These are phyloP conservation scores for Sitta carolinensis DNA, from an alignment of 2,797 vertebrate species.

Conservation along the genomic window DNA sequence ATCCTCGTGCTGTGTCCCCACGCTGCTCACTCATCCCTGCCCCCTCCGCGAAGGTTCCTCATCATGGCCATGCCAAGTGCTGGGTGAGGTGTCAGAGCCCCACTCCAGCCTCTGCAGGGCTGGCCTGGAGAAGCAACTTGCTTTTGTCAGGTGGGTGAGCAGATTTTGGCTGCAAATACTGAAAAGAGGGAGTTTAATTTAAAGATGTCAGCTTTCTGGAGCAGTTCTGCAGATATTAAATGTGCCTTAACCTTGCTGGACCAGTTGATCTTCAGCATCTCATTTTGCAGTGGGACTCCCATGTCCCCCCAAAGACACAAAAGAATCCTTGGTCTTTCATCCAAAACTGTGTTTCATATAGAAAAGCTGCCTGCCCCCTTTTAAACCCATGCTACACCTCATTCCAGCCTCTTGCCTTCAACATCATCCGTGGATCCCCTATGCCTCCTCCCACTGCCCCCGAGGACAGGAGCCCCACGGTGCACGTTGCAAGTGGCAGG, in stretches of 20 bases:
- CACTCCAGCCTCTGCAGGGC: neutral
- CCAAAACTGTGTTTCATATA: neutral
- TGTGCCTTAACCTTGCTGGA: neutral
- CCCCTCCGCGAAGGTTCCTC: rapidly evolving
- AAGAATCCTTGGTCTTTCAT: neutral
- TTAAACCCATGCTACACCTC: neutral
- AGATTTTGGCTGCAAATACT: neutral
- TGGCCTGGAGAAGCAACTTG: neutral
- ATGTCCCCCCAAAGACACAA: rapidly evolving
- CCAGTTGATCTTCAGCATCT: neutral
- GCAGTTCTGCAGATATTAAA: neutral
- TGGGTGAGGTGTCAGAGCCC: neutral
- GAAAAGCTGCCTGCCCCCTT: neutral
- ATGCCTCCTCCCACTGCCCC: rapidly evolving
- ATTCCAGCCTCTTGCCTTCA: neutral
- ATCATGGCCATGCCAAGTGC: rapidly evolving
- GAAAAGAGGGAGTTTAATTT: neutral
- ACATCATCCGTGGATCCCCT: neutral
- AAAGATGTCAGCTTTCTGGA: neutral
- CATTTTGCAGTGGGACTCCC: neutral
- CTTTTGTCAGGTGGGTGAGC: neutral
- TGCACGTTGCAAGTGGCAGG: neutral
- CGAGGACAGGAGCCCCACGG: rapidly evolving
- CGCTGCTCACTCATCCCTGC: rapidly evolving
- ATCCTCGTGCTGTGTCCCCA: rapidly evolving